Conservation (phyloP, 2,113 vertebrate species). For the Halcyon malimbica region DNA sequence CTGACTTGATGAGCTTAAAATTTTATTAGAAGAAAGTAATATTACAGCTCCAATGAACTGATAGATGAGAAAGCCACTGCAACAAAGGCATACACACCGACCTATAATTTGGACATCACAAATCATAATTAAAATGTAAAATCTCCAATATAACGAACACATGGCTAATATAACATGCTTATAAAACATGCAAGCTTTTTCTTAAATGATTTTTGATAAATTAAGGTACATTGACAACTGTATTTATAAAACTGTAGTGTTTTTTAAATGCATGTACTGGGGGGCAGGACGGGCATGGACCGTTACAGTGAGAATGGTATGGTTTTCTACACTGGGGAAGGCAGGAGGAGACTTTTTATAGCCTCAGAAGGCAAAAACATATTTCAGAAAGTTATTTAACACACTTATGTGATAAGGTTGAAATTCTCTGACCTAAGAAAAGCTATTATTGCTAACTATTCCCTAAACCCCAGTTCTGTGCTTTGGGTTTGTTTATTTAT, state of each 20-base stretch:
- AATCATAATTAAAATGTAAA: slow-evolving; percentile 66
- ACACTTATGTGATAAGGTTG: slow-evolving; percentile 65
- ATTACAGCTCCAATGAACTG: slow-evolving; percentile 49
- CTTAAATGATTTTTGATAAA: slow-evolving; percentile 8
- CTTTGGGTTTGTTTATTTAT: slow-evolving; percentile 69
- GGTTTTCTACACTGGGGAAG: not conserved
- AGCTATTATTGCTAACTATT: slow-evolving; percentile 78
- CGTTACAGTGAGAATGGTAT: not conserved
- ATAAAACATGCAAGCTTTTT: slow-evolving; percentile 52
- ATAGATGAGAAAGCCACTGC: slow-evolving; percentile 31
- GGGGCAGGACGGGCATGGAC: not conserved
- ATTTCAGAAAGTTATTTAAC: slow-evolving; percentile 78
- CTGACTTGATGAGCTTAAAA: slow-evolving; percentile 49
- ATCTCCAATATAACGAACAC: slow-evolving; percentile 44
- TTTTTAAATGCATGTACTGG: not conserved
- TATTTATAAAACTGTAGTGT: not conserved
- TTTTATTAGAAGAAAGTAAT: slow-evolving; percentile 63
- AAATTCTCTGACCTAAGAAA: slow-evolving; percentile 75
- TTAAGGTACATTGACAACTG: not conserved
- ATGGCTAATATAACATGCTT: slow-evolving; percentile 48
- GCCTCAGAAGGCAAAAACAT: not conserved
- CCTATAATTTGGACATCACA: slow-evolving; percentile 64
- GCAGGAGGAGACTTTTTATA: not conserved
- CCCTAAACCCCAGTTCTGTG: slow-evolving; percentile 73
- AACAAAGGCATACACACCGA: slow-evolving; percentile 19